These are phyloP conservation scores for Hemicentrotus pulcherrimus DNA, from an alignment of 35 echinoderm and acorn worm genomes.

Conservation along the genomic window DNA sequence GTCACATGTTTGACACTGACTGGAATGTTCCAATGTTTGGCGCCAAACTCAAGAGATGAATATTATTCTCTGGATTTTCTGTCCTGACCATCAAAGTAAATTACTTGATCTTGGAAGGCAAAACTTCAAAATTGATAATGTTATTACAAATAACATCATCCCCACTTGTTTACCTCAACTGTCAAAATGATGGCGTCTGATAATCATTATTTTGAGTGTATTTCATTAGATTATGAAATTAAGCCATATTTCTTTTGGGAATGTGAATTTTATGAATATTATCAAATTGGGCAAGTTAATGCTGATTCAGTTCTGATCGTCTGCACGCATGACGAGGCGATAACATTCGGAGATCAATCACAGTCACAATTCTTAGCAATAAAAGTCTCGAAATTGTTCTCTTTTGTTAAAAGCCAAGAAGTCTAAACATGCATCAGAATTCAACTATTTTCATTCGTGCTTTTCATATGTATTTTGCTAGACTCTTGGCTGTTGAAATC, in stretches of 20 bases:
- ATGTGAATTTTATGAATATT: not conserved
- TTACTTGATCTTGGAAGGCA: not conserved
- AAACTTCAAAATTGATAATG: not conserved
- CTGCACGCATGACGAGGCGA: not conserved
- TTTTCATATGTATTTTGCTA: conserved; percentile 12
- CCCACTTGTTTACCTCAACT: not conserved
- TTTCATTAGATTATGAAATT: not conserved
- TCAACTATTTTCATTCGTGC: conserved; percentile 18
- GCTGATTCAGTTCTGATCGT: not conserved
- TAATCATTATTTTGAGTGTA: not conserved
- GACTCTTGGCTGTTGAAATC: not conserved
- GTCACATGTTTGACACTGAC: not conserved
- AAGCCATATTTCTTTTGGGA: not conserved
- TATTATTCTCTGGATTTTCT: not conserved
- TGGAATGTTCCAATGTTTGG: not conserved
- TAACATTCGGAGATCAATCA: not conserved
- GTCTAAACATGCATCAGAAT: not conserved
- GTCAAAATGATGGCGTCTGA: not conserved
- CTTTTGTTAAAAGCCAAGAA: conserved; percentile 13
- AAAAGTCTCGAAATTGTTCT: not conserved
- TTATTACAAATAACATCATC: not conserved
- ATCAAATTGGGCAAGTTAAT: not conserved
- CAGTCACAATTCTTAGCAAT: not conserved
- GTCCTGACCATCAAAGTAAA: no score
- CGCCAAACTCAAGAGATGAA: not conserved